Evolutionary conservation across 2,797 vertebrate species (phyloP), one percentile per base, ranked within the genome.

Genomic region (Amphiprion clarkii): DNA sequence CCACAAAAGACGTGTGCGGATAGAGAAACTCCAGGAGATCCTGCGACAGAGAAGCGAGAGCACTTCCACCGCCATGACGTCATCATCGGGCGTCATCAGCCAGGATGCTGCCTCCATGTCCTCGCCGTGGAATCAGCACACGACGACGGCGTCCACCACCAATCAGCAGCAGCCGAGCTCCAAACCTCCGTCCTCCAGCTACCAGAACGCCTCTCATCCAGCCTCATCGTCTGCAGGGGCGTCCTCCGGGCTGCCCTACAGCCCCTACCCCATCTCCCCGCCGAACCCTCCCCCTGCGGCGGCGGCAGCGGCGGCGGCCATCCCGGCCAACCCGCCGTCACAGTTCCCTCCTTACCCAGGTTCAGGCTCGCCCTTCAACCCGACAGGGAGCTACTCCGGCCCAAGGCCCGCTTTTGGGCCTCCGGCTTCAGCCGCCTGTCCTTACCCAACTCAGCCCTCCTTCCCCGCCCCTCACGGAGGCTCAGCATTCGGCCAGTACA

Each of bases 11-110:
- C 95, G 97, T 1, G 96, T 98, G 4, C 93, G 95, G 0, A 94
- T 96, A 2, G 97, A 99, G 73, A 99, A 99, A 81, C 95, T 99
- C 23, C 98, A 99, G 87, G 98, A 98, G 25, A 83, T 96, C 7
- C 73, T 98, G 64, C 93, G 94, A 62, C 93, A 94, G 87, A 95
- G 92, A 86, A 86, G 71, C 0, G 90, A 92, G 57, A 82, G 75
- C 31, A 86, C 76, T 13, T 40, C 85, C 49, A 9, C 80, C 1
- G 14, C 77, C 67, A 76, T 92, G 83, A 81, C 92, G 40, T 87
- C 93, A 67, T 86, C 93, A 19, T 40, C 84, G 8, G 77, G 83
- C 64, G 27, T 27, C 27, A 21, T 74, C 83, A 87, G 76, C 71
- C 88, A 88, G 42, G 92, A 91, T 63, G 49, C 88, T 0, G 39